Evolutionary conservation across 1,140 invertebrate species (phyloP), one percentile per base, ranked within the genome.

Genomic region (Littorina saxatilis): DNA sequence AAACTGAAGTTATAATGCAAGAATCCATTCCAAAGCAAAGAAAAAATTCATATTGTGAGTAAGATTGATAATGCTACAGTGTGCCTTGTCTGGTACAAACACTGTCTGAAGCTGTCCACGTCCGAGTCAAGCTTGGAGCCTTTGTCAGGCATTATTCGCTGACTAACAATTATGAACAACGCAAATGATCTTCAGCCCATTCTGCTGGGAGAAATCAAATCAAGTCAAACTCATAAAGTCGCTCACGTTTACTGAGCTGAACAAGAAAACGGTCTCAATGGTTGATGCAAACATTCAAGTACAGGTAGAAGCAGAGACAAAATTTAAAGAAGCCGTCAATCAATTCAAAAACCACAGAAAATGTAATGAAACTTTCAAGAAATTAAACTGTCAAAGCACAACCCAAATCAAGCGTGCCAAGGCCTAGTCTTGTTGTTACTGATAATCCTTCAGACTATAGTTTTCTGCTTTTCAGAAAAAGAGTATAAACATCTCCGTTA

Each of bases 1-100:
- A 73, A 73, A 73, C 70, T 73, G 70, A 40, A n/a, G 27, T 23
- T 37, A 68, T 35, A 68, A 17, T 68, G 66, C 37, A 68, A 68
- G 66, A 29, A 17, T 47, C 17, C 17, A 47, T 32, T 32, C 11
- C 61, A 66, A 66, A 39, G 32, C 1, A 40, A 32, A 40, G 43
- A 73, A 7, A 23, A 35, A 40, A 40, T 43, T 20, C 43, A 40
- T 11, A 73, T 20, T 73, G 23, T 37, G 32, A 70, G 35, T 47
- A 73, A 9, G 70, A 40, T 39, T 29, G 23, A 27, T 70, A 73
- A 37, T 47, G 39, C 70, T 73, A 73, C 70, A 73, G 39, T 73
- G 70, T 73, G 70, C 40, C 37, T 17, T 61, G 23, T 73, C 70
- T 73, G 35, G 70, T 43, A 73, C 37, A 73, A 15, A n/a, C 70